phyloP scores from a whole-genome alignment of 2,888 invertebrate species.

The Crepidodera aurea region DNA sequence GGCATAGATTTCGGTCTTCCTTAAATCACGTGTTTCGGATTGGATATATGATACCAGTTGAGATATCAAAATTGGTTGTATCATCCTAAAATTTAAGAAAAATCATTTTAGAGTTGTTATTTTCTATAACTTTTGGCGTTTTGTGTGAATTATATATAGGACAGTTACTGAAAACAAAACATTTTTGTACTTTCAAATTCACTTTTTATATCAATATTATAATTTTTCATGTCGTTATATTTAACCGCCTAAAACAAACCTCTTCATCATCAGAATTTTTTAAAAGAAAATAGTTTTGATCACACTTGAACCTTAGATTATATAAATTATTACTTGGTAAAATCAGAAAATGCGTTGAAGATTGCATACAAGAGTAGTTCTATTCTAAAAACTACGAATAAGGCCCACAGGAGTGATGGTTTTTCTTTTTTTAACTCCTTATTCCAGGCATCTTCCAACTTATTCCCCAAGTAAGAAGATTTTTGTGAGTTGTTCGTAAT shows the following conservation, averaged over 20 bases:
- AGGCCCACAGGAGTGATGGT: slow-evolving; percentile 49
- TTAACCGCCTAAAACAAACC: no score
- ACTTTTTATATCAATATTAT: no score
- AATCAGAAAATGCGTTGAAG: slow-evolving; percentile 37
- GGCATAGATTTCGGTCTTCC: slow-evolving; percentile 79
- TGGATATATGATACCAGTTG: slow-evolving; percentile 69
- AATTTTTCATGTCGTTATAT: no score
- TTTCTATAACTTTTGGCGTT: no score
- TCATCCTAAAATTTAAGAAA: slow-evolving; percentile 47
- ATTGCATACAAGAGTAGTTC: slow-evolving; percentile 42
- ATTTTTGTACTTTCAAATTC: no score
- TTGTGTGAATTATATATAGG: not conserved
- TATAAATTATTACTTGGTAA: slow-evolving; percentile 24
- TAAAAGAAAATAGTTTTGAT: no score
- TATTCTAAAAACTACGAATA: slow-evolving; percentile 48
- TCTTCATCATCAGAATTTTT: no score
- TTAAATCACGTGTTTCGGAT: slow-evolving; percentile 60
- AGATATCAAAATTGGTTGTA: slow-evolving; percentile 47
- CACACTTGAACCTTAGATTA: no score
- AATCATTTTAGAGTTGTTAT: no score
- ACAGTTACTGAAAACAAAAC: not conserved
- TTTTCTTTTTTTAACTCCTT: slow-evolving; percentile 41
- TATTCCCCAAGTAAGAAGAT: slow-evolving; percentile 53
- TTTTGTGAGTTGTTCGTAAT: slow-evolving; percentile 19
- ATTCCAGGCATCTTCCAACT: slow-evolving; percentile 54